Evolutionary conservation across 2,888 invertebrate species (phyloP).

Genomic region (Mamestra brassicae): DNA sequence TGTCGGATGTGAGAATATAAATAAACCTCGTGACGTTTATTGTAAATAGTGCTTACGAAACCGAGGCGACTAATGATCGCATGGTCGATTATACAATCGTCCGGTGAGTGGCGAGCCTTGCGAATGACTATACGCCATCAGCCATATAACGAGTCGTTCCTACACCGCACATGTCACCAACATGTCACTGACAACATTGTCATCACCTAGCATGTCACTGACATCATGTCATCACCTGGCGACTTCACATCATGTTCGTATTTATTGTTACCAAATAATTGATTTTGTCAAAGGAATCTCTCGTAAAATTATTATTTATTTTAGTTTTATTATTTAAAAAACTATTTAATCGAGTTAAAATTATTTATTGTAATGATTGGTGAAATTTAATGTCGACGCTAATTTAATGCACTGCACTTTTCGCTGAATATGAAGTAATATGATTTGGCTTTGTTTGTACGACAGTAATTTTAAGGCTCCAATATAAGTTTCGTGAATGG

Average conservation of each 20-base stretch:
- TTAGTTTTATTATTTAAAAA: slow-evolving; percentile 56
- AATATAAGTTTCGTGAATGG: background rate
- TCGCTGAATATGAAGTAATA: slow-evolving; percentile 17
- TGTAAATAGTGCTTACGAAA: slow-evolving; percentile 58
- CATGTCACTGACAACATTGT: slow-evolving; percentile 20
- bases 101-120: slow-evolving; percentile 55
- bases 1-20: slow-evolving; percentile 59
- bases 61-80: slow-evolving; percentile 50
- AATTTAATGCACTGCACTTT: slow-evolving; percentile 30
- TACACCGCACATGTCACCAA: slow-evolving; percentile 42
- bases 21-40: slow-evolving; percentile 67
- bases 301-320: slow-evolving; percentile 62
- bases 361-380: slow-evolving; percentile 54
- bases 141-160: slow-evolving; percentile 68
- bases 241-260: slow-evolving; percentile 63
- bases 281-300: slow-evolving; percentile 58
- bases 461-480: background rate
- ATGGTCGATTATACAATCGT: slow-evolving; percentile 51
- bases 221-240: slow-evolving; percentile 32
- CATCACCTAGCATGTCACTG: slow-evolving; percentile 36
- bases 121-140: slow-evolving; percentile 59
- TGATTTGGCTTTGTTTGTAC: slow-evolving; percentile 6
- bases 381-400: slow-evolving; percentile 26
- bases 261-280: slow-evolving; percentile 85
- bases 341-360: slow-evolving; percentile 57